Base-by-base conservation (phyloP, 2,797 vertebrate genomes). In the Gastrophryne carolinensis region DNA sequence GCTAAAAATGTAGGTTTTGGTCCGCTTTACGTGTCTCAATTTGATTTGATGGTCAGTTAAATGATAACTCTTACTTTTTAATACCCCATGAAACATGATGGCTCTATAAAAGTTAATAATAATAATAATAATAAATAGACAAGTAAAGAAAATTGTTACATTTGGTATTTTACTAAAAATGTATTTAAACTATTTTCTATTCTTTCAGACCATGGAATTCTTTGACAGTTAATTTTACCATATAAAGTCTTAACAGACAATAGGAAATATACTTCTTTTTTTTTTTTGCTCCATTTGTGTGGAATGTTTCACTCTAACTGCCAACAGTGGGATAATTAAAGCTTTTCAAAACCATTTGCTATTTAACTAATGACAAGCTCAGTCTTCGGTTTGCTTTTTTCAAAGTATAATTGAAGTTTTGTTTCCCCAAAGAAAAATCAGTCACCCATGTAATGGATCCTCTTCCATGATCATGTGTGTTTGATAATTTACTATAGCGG, bases 281-380 rank as follows among this genome's bases (percentile, higher is more conserved):
- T 61, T 57, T 32, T 47, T 10, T 11, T 35, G 29, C 47, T 41
- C 17, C 11, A 39, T 13, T 4, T 57, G 29, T 68, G 24, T 53
- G 34, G 54, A 41, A 61, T 41, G 9, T 53, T 75, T 68, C 30
- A 68, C 17, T 61, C 26, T 68, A 68, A 61, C 32, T 60, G 54
- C 73, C 56, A 68, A 57, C 54, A 52, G 1, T 39, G 54, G 54
- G n/a, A 68, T 68, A 68, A 75, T 68, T 74, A 66, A 49, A 34
- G 64, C 54, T 75, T 39, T 75, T 61, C 41, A 60, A 60, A 68
- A n/a, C 52, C 54, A 30, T 53, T 61, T 68, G 21, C 50, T 30
- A 12, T 75, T 37, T 61, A n/a, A 61, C 54, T 52, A 68, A 39
- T 60, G 24, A 61, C 2, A 24, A 75, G 72, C 26, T 68, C 50